Evolutionary conservation across 2,888 invertebrate genomes (phyloP), one percentile per base, ranked within the genome.

Genomic region (Drosophila rubida): DNA sequence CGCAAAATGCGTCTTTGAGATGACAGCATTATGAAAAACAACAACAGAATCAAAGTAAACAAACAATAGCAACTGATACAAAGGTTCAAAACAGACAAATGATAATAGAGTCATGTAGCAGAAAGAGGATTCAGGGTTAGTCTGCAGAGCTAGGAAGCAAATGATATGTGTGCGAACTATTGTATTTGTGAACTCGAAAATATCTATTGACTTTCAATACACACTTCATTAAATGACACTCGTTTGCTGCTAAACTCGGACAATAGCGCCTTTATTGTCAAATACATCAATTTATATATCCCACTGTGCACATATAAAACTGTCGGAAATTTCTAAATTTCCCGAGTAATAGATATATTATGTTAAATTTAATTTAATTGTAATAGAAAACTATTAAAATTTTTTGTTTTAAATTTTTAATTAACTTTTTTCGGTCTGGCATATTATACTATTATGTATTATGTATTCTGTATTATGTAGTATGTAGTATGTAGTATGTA

Each of bases 201-300:
- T 75, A 62, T 63, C 69, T 65, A 77, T 79, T 69, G 76, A 72
- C 49, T 69, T 49, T 59, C 61, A 63, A 69, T 65, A 57, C 37
- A 49, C 49, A n/a, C n/a, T 4, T n/a, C 32, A 32, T 32, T 11
- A 32, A 11, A 32, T 32, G 32, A 32, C 32, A n/a, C 30, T 39
- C 27, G 13, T 27, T n/a, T 9, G 13, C 13, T 35, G 35, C n/a
- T 5, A 8, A 32, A n/a, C 4, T 1, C n/a, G n/a, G 32, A 32
- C 32, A 32, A 32, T n/a, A n/a, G 32, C 4, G 5, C n/a, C 32
- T 11, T n/a, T 32, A 32, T n/a, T 32, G 32, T 32, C n/a, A 11
- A 32, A n/a, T 70, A 19, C 11, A 44, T 35, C 48, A 63, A 53
- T 60, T 41, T 46, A 51, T 51, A 62, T 32, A 32, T 32, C n/a